Evolutionary conservation across 2,888 invertebrate genomes (phyloP), one percentile per base, ranked within the genome.

Genomic region (Lithophane socia): DNA sequence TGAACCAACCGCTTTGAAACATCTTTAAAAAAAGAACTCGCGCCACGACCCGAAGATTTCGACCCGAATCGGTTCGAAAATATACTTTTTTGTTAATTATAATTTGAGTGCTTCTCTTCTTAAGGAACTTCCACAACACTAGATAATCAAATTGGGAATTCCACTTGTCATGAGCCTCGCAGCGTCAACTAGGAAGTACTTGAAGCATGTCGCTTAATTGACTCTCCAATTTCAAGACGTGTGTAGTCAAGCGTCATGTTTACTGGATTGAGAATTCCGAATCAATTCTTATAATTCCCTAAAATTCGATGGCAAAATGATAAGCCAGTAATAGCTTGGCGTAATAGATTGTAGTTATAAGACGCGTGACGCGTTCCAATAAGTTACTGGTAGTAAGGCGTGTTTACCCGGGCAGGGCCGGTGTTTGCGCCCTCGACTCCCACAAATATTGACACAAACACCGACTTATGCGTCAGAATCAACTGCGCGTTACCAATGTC

Each of bases 361-460:
- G 90, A 88, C 85, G 87, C 85, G 88, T 91, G 72, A 65, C 85
- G 87, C 87, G 86, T 83, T 87, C 86, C 83, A 77, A 65, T 80
- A 83, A 88, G 90, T 21, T 67, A 52, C 44, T 44, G 49, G 47
- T 24, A 42, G 76, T 69, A 73, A 73, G 89, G 74, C 79, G 86
- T 94, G 93, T 94, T 94, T 94, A 84, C 89, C 75, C 79, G 80
- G 82, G 88, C 85, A 74, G 84, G 86, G 80, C 83, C 80, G 73
- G 70, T 91, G 90, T 91, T 90, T 91, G 89, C 85, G 77, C 52
- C 77, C 87, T 88, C 89, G 86, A 90, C 89, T 86, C 91, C 84
- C 88, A 87, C 93, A 93, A 95, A 95, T 95, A 95, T 95, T 95
- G 93, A 93, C 94, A 89, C 89, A 90, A 92, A 92, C 92, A 91